Evolutionary conservation across 2,888 invertebrate genomes (phyloP), one percentile per base, ranked within the genome.

Genomic region (Torymus texanus): DNA sequence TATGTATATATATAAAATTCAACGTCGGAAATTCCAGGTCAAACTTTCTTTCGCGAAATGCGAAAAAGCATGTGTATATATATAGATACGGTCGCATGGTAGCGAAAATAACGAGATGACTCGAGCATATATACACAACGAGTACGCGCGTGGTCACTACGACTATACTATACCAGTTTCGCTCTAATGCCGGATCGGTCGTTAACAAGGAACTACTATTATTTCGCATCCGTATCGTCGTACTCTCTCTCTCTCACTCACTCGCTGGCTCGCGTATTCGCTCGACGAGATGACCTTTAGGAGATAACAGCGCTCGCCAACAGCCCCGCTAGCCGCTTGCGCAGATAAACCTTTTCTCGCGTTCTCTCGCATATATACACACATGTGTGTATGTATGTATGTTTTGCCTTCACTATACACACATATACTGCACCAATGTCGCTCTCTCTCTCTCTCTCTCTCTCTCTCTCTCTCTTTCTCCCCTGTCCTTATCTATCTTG

Each of bases 191-290:
- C 75, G 72, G 75, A 82, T 80, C 75, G 80, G 79, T 75, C 80
- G 80, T 81, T 81, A 83, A 82, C 82, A 81, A 79, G 73, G 80
- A 79, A 74, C 79, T 73, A 50, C 78, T 81, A 81, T 81, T 82
- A 82, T 82, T 81, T 76, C 78, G 53, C 82, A 81, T 83, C 82
- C 75, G 75, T 79, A 65, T 73, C 71, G 78, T 70, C 79, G 71
- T 29, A 5, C 16, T 12, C 18, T n/a, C n/a, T n/a, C n/a, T n/a
- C n/a, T n/a, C n/a, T n/a, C n/a, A n/a, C n/a, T n/a, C n/a, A n/a
- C n/a, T 14, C 29, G 29, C n/a, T 56, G 53, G 8, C 12, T 29
- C 13, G 16, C 76, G 13, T 56, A 8, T 8, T 14, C 59, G 21
- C 53, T 58, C 21, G 59, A 14, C n/a, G 81, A 82, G 83, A 84